Evolutionary conservation across 2,113 vertebrate species (phyloP).

Genomic region (Tringa solitaria): DNA sequence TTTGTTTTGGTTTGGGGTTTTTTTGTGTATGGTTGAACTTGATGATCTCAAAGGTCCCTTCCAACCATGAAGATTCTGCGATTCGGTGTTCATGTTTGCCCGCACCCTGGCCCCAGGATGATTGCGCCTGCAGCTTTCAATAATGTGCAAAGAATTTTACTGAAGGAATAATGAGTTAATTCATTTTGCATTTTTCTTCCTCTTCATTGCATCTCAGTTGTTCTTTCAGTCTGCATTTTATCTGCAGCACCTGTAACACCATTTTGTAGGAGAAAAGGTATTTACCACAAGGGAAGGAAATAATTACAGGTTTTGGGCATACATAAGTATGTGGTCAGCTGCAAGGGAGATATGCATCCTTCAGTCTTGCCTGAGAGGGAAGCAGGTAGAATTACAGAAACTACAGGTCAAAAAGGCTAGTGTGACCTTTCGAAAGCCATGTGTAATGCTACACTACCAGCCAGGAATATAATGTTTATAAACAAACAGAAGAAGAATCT

Average conservation of each 20-base stretch:
- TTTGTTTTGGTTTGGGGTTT: no score
- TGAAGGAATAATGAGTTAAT: background rate
- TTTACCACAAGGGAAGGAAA: background rate
- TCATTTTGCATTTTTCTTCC: background rate
- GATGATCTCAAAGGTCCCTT: no score
- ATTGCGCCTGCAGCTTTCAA: background rate
- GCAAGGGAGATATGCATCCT: background rate
- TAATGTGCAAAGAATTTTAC: background rate
- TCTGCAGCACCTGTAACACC: background rate
- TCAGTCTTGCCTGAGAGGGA: background rate
- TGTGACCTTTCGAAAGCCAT: background rate
- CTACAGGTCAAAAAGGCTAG: background rate
- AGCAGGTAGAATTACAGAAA: background rate
- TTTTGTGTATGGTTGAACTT: no score
- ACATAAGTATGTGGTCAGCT: background rate
- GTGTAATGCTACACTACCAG: background rate
- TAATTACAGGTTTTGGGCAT: background rate
- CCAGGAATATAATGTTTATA: background rate
- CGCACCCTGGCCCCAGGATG: background rate
- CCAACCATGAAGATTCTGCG: no score
- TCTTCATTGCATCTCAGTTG: background rate
- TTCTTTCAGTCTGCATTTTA: background rate
- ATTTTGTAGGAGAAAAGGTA: background rate
- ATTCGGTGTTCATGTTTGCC: background rate
- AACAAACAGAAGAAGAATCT: background rate